Percentiles rank a stretch among this genome's conserved stretches.
Evolutionary conservation across 2,797 vertebrate species (phyloP).

Genomic region (Tolypeutes matacus): DNA sequence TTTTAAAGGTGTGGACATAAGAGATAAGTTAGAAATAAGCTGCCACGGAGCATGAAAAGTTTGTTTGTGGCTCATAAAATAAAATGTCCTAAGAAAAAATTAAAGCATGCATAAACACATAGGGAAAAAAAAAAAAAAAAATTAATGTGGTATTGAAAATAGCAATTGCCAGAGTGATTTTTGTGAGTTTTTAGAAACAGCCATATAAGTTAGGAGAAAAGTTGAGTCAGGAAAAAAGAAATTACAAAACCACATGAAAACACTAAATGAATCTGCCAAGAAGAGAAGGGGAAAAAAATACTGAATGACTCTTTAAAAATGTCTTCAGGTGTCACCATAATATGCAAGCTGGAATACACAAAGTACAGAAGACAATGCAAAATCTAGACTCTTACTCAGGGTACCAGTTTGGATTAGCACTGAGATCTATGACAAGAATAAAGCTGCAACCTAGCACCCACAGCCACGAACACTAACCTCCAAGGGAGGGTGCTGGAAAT

Average conservation of each 20-base stretch:
- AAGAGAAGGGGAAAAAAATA: neutral
- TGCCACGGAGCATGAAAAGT: neutral
- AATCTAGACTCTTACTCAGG: neutral
- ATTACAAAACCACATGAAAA: slow-evolving; percentile 18
- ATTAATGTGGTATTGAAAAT: neutral
- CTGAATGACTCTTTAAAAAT: neutral
- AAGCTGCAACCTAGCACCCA: too few species aligned
- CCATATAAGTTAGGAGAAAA: neutral
- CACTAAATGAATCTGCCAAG: slow-evolving; percentile 42
- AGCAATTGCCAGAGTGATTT: neutral
- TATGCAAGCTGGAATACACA: neutral
- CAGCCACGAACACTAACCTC: neutral
- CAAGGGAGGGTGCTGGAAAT: fast-evolving
- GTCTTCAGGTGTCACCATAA: neutral
- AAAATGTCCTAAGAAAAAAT: neutral
- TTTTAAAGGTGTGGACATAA: slow-evolving; percentile 63
- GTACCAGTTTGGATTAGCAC: neutral
- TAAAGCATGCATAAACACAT: neutral
- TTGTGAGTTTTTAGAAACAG: neutral
- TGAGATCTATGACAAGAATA: neutral
- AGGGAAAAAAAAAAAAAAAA: neutral
- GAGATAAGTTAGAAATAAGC: slow-evolving; percentile 60
- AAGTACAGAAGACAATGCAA: neutral
- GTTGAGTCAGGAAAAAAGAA: slow-evolving; percentile 21
- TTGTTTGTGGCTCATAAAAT: slow-evolving; percentile 10